Evolutionary conservation across 2,888 invertebrate genomes (phyloP).

Genomic region (Ochropacha duplaris): DNA sequence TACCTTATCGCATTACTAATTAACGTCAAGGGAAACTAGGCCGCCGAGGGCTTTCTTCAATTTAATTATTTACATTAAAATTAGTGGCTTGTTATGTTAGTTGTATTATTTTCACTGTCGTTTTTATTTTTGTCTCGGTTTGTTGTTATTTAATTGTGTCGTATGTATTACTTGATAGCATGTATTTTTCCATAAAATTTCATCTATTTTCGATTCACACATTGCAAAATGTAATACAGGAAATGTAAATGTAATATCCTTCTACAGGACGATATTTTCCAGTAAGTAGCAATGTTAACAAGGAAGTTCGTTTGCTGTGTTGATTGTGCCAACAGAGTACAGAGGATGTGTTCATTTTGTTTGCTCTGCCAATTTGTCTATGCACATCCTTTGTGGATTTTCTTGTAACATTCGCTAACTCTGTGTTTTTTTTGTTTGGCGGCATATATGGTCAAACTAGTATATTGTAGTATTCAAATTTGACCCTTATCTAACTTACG

Average conservation of each 20-base stretch:
- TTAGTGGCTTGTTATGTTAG: not conserved
- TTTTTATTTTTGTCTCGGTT: not conserved
- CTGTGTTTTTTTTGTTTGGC: not conserved
- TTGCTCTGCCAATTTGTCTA: constrained; percentile 9
- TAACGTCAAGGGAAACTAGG: constrained; percentile 37
- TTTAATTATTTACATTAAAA: constrained; percentile 12
- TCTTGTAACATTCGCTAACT: not conserved
- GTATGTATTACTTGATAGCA: not conserved
- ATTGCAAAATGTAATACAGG: not conserved
- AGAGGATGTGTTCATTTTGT: constrained; percentile 12
- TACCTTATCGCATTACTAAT: constrained; percentile 48
- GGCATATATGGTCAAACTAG: not conserved
- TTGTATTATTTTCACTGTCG: not conserved
- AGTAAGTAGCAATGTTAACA: constrained; percentile 1
- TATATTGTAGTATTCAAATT: not conserved
- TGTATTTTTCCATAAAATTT: not conserved
- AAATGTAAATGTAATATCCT: not conserved
- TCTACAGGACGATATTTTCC: not conserved
- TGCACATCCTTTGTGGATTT: not conserved
- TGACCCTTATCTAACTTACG: not conserved
- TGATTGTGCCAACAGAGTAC: constrained; percentile 13
- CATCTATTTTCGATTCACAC: not conserved
- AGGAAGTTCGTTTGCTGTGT: constrained; percentile 20
- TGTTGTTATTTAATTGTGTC: not conserved
- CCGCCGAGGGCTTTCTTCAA: constrained; percentile 14